Conservation (phyloP, 2,888 invertebrate genomes). For the Ophion obscuratus region DNA sequence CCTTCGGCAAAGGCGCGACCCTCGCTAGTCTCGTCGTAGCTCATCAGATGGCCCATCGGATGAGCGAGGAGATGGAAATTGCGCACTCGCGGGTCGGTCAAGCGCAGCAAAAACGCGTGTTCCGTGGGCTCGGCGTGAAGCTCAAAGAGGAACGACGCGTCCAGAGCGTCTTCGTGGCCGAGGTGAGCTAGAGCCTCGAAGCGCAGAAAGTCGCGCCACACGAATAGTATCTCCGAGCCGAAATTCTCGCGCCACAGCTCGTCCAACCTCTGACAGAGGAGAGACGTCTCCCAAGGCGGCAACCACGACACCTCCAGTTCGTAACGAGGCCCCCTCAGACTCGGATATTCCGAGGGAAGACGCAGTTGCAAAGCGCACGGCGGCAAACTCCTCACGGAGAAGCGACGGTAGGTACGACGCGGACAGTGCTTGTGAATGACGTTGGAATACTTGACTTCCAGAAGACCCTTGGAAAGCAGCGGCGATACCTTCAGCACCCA, state of each 20-base stretch:
- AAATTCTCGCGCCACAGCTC: slow-evolving; percentile 74
- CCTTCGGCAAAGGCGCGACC: slow-evolving; percentile 66
- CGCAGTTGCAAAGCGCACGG: slow-evolving; percentile 69
- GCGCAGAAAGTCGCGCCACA: slow-evolving; percentile 76
- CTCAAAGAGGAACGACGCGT: slow-evolving; percentile 71
- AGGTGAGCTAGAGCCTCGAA: slow-evolving; percentile 70
- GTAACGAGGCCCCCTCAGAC: slow-evolving; percentile 71
- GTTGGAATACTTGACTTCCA: slow-evolving; percentile 42
- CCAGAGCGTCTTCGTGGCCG: slow-evolving; percentile 67
- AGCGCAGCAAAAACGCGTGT: slow-evolving; percentile 38
- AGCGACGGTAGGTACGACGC: slow-evolving; percentile 12
- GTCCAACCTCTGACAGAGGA: slow-evolving; percentile 74
- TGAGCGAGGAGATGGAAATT: slow-evolving; percentile 64
- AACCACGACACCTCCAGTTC: slow-evolving; percentile 74
- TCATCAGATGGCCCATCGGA: slow-evolving; percentile 68
- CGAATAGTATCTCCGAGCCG: slow-evolving; percentile 75
- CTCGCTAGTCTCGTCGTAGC: slow-evolving; percentile 57
- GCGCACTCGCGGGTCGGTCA: slow-evolving; percentile 69
- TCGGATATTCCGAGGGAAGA: slow-evolving; percentile 75
- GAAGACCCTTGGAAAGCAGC: background rate
- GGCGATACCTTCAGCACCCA: slow-evolving; percentile 33
- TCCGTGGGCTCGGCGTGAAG: slow-evolving; percentile 53
- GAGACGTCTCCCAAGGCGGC: slow-evolving; percentile 71
- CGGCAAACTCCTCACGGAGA: slow-evolving; percentile 72
- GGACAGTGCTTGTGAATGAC: background rate